Base-by-base conservation (phyloP, 2,888 invertebrate genomes). In the Blastobasis lacticolella region DNA sequence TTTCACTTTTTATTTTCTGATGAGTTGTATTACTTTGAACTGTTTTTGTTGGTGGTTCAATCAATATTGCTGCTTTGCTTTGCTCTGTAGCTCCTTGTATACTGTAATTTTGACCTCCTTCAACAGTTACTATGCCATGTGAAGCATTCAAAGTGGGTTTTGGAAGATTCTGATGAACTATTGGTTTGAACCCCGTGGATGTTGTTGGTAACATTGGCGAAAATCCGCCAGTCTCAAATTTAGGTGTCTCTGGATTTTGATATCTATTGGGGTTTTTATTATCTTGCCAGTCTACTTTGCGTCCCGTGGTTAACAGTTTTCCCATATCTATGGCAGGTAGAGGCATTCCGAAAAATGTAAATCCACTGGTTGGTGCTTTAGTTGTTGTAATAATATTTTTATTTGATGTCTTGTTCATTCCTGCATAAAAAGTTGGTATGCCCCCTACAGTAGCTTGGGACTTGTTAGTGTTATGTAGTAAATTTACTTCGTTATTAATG, bases 301-400 rank as follows among this genome's bases (percentile, higher is more conserved):
- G 77, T 0, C 86, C 88, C 40, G 78, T 82, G 48, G 78, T 86
- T 38, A 93, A 90, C 45, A 94, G 78, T 63, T 92, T 92, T 8
- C 92, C 91, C 65, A 95, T 90, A 60, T 92, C 92, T 47, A 95
- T 74, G 43, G 91, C 89, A 1, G 95, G 94, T 54, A 96, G 71
- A 0, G 96, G 95, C 69, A 95, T 92, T 0, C 96, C 96, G 66
- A 96, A 96, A 69, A 96, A 95, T 9, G 95, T 95, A 60, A 95
- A 95, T 1, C 93, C 91, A 56, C 91, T 91, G 2, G 64, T 72
- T 0, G 55, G 44, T 0, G 90, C 87, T 40, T 85, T 87, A 41
- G 78, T 73, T 50, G 76, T 67, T 51, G 83, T 73, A 10, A 74
- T 51, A 46, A 60, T 50, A 9, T 66, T 81, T 57, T 83, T 83